Evolutionary conservation across 2,888 invertebrate species (phyloP).

Genomic region (Pasiphila rectangulata): DNA sequence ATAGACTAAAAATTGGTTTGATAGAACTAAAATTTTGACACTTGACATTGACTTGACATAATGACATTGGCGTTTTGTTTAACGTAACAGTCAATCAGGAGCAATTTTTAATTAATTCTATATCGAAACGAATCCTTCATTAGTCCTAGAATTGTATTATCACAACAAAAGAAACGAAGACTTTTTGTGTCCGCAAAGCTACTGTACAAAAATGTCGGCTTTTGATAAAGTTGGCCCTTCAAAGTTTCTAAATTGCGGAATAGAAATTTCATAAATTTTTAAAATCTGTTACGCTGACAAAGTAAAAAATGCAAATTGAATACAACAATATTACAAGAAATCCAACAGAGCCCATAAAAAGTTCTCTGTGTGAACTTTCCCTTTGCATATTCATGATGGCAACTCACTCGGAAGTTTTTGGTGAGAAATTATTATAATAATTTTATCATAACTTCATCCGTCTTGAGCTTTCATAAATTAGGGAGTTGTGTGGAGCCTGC

Average conservation of each 20-base stretch:
- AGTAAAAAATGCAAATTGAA: slow-evolving; percentile 63
- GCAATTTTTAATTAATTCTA: too few relatives aligned
- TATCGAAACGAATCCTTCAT: too few relatives aligned
- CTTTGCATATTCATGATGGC: slow-evolving; percentile 74
- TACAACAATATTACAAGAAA: slow-evolving; percentile 62
- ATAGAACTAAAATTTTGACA: too few relatives aligned
- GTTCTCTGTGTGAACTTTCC: slow-evolving; percentile 66
- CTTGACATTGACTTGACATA: too few relatives aligned
- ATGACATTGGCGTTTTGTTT: too few relatives aligned
- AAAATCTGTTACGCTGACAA: slow-evolving; percentile 27
- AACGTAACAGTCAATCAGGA: too few relatives aligned
- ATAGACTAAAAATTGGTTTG: too few relatives aligned
- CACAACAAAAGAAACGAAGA: not conserved
- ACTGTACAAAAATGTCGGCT: slow-evolving; percentile 7
- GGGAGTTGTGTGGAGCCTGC: slow-evolving; percentile 45
- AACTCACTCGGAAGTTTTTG: slow-evolving; percentile 75
- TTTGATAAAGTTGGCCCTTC: slow-evolving; percentile 7
- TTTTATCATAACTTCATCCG: slow-evolving; percentile 73
- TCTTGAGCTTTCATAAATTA: slow-evolving; percentile 67
- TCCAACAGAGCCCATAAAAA: slow-evolving; percentile 73
- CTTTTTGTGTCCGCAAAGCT: slow-evolving; percentile 6
- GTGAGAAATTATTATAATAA: slow-evolving; percentile 78
- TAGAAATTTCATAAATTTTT: slow-evolving; percentile 15
- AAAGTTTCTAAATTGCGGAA: slow-evolving; percentile 7
- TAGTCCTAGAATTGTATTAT: not conserved